phyloP scores from a whole-genome alignment of 2,888 invertebrate genomes.

The Drosophila falleni region DNA sequence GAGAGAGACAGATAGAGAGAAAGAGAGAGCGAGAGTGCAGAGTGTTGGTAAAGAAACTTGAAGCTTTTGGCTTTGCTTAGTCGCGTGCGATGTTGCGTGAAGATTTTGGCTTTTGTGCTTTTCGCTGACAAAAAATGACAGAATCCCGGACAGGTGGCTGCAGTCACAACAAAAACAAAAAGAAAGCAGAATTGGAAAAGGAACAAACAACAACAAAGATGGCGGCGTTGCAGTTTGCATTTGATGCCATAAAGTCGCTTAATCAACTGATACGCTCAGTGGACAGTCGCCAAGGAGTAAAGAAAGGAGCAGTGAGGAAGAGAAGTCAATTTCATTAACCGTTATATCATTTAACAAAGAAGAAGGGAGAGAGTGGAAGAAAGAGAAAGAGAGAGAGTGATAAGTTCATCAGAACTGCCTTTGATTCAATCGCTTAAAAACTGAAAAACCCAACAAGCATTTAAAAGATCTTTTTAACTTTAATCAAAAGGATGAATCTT shows the following conservation, averaged over 20 bases:
- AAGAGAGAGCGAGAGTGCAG: not conserved
- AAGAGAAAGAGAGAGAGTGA: constrained; percentile 12
- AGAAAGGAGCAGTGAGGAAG: constrained; percentile 19
- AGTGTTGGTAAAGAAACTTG: constrained; percentile 30
- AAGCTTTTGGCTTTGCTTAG: constrained; percentile 53
- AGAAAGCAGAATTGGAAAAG: not conserved
- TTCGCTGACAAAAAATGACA: constrained; percentile 14
- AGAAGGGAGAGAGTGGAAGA: not conserved
- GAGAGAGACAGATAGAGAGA: not conserved
- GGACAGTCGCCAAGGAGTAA: constrained; percentile 24
- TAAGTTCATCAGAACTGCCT: constrained; percentile 53
- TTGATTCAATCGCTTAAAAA: constrained; percentile 66
- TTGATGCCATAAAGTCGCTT: constrained; percentile 40
- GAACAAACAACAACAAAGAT: constrained; percentile 17
- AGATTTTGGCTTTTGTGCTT: constrained; percentile 63
- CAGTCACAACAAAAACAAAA: constrained; percentile 4
- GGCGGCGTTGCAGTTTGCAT: constrained; percentile 25
- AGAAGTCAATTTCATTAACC: constrained; percentile 66
- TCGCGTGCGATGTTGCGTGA: constrained; percentile 59
- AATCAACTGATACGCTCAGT: constrained; percentile 45
- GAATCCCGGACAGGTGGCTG: constrained; percentile 14
- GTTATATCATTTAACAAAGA: constrained; percentile 36
- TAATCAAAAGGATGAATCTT: too few relatives aligned
- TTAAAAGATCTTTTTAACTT: too few relatives aligned
- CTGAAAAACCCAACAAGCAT: not conserved